Evolutionary conservation across 2,113 vertebrate species (phyloP).

Genomic region (Pogona vitticeps): DNA sequence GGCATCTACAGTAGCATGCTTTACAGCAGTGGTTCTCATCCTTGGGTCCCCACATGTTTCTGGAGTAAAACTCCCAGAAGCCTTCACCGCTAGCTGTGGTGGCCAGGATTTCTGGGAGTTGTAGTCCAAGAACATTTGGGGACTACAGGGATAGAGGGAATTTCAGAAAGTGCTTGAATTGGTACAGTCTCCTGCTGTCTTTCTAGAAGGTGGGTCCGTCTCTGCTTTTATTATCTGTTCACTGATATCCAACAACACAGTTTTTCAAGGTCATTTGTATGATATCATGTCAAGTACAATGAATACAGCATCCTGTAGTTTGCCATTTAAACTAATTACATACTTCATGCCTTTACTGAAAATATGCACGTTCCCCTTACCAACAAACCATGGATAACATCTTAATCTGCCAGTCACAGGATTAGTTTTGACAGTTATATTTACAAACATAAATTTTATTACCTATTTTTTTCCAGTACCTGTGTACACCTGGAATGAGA

Average conservation of each 20-base stretch:
- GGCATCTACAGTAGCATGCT: not conserved
- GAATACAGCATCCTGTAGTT: not conserved
- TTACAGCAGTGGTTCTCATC: too few relatives aligned
- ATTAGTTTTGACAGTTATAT: slow-evolving; percentile 75
- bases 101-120: too few relatives aligned
- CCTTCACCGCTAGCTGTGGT: too few relatives aligned
- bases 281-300: not conserved
- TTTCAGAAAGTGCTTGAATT: fast-evolving
- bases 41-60: too few relatives aligned
- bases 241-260: not conserved
- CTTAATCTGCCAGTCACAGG: slow-evolving; percentile 79
- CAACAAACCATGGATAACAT: slow-evolving; percentile 75
- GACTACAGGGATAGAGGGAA: fast-evolving
- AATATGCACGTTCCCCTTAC: slow-evolving; percentile 67
- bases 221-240: fast-evolving
- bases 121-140: too few relatives aligned
- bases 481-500: slow-evolving; percentile 79
- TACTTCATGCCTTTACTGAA: slow-evolving; percentile 73
- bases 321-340: slow-evolving; percentile 69
- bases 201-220: fast-evolving
- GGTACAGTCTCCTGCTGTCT: fast-evolving
- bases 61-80: too few relatives aligned
- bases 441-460: slow-evolving; percentile 76
- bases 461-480: slow-evolving; percentile 63
- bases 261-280: fast-evolving